A percentile compares a stretch with the other conserved stretches of the same genome.
Conservation (phyloP, 2,888 invertebrate genomes). For the Trichopoda pennipes region DNA sequence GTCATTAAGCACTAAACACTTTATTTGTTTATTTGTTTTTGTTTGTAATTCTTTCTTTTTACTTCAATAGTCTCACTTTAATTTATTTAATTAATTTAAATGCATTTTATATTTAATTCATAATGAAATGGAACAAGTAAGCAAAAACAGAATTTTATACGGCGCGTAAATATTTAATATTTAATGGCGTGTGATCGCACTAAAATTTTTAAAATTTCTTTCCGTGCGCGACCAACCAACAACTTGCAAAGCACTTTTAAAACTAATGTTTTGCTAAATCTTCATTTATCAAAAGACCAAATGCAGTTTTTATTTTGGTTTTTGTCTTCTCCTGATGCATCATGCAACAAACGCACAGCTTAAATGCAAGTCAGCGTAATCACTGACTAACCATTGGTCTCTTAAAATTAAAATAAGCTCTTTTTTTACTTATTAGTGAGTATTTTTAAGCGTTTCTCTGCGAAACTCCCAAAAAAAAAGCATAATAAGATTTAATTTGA, state of each 20-base stretch:
- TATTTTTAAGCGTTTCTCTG: constrained; percentile 27
- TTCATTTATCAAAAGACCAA: constrained; percentile 54
- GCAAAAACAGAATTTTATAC: neutral
- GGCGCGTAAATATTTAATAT: constrained; percentile 46
- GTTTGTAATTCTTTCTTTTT: constrained; percentile 12
- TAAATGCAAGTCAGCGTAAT: constrained; percentile 27
- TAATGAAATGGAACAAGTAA: neutral
- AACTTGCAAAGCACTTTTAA: constrained; percentile 59
- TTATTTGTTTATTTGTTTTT: constrained; percentile 29
- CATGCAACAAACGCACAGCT: constrained; percentile 40
- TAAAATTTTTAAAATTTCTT: constrained; percentile 19
- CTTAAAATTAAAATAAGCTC: constrained; percentile 52
- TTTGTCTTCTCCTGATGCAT: constrained; percentile 38
- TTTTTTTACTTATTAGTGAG: constrained; percentile 4
- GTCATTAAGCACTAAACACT: constrained; percentile 11
- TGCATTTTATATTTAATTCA: constrained; percentile 29
- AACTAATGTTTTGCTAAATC: constrained; percentile 62
- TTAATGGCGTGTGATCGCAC: constrained; percentile 7
- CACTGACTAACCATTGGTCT: constrained; percentile 34
- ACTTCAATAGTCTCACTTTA: constrained; percentile 57
- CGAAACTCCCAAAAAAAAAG: neutral
- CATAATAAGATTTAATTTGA: constrained; percentile 16
- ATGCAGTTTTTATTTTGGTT: constrained; percentile 32
- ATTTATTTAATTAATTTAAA: constrained; percentile 46
- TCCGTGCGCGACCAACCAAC: constrained; percentile 44